A percentile compares a stretch with the other conserved stretches of the same genome.
These are phyloP conservation scores for Nomada hirtipes DNA, from an alignment of 2,888 invertebrate genomes.

Conservation along the genomic window DNA sequence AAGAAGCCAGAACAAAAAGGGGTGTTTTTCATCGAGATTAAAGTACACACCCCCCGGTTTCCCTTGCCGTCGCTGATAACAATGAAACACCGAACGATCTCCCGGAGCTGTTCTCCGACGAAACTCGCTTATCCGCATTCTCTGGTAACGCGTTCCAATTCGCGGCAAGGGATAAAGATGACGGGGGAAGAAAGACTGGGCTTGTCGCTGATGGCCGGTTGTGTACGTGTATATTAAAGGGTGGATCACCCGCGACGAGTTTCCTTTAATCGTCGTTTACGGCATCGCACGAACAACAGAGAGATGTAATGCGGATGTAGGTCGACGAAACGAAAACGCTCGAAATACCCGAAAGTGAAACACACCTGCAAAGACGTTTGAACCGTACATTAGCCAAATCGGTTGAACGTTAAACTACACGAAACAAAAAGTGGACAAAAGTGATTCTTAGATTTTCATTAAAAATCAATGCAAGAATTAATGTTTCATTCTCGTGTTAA, in stretches of 20 bases:
- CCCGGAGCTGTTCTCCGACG: conserved; percentile 14
- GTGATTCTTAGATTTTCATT: too few species aligned
- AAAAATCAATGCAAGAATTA: too few species aligned
- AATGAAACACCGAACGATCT: conserved; percentile 38
- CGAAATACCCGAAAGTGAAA: too few species aligned
- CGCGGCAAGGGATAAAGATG: not conserved
- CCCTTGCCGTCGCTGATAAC: conserved; percentile 21
- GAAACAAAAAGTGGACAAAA: too few species aligned
- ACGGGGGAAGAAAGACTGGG: not conserved
- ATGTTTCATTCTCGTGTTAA: too few species aligned
- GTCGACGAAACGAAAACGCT: too few species aligned
- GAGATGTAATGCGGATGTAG: too few species aligned
- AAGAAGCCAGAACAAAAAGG: not conserved
- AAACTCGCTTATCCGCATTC: conserved; percentile 32
- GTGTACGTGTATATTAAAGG: conserved; percentile 26
- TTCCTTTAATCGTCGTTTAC: conserved; percentile 35
- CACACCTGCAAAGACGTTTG: too few species aligned
- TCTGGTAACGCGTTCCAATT: conserved; percentile 4
- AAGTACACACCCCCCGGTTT: conserved; percentile 33
- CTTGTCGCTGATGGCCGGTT: not conserved
- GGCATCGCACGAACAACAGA: conserved; percentile 18
- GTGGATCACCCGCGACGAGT: conserved; percentile 9
- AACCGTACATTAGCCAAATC: too few species aligned
- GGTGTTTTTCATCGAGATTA: conserved; percentile 43
- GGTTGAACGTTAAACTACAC: too few species aligned